Percentiles rank a stretch among this genome's conserved stretches.
Conservation (phyloP, 2,113 vertebrate species). For the Vimba vimba region DNA sequence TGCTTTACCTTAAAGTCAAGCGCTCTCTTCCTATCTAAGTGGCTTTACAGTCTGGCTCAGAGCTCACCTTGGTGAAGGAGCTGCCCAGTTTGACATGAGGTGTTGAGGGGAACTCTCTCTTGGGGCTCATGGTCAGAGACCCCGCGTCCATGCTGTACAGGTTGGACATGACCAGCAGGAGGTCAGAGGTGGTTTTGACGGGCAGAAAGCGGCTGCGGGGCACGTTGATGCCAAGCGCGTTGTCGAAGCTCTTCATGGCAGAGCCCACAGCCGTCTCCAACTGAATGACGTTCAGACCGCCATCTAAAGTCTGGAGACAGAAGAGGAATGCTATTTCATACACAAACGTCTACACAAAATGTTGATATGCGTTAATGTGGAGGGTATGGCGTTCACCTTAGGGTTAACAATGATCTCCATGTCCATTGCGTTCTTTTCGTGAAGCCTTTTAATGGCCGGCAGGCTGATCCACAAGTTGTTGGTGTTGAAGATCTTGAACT, state of each 20-base stretch:
- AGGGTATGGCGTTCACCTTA: conserved; percentile 78
- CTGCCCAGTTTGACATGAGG: conserved; percentile 96
- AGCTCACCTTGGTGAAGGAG: conserved; percentile 93
- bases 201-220: conserved; percentile 97
- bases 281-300: conserved; percentile 95
- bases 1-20: background rate
- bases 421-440: conserved; percentile 87
- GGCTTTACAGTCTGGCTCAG: background rate
- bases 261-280: conserved; percentile 96
- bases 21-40: background rate
- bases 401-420: conserved; percentile 98
- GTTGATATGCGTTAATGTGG: background rate
- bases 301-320: conserved; percentile 86
- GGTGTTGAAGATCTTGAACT: conserved; percentile 99
- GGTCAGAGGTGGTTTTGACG: conserved; percentile 95
- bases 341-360: background rate
- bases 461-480: conserved; percentile 99
- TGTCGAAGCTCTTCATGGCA: conserved; percentile 95
- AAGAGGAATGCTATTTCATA: background rate
- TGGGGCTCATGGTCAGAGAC: conserved; percentile 94
- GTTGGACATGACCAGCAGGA: conserved; percentile 97
- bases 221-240: conserved; percentile 94
- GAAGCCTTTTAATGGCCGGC: conserved; percentile 89
- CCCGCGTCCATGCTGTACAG: conserved; percentile 94
- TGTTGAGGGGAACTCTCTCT: conserved; percentile 91